These are phyloP conservation scores for Morpho achilles DNA, from an alignment of 2,888 invertebrate genomes.

Conservation along the genomic window DNA sequence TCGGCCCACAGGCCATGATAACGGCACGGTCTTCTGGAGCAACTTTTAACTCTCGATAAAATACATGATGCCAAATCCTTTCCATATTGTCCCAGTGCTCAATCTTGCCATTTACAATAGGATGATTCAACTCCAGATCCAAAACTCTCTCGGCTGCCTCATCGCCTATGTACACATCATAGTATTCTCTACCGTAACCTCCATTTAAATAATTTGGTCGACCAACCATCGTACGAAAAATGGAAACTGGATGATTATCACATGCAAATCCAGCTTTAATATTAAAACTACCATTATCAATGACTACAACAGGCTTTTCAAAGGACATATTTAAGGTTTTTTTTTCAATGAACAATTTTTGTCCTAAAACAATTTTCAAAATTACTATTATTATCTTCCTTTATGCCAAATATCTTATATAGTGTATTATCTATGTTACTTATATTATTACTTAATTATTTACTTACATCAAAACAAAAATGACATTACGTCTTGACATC, in stretches of 20 bases:
- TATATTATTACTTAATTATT: no score
- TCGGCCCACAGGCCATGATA: conserved; percentile 41
- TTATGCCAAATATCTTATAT: no score
- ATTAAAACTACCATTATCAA: conserved; percentile 59
- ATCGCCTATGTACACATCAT: conserved; percentile 59
- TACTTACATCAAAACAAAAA: no score
- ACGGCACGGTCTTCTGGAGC: conserved; percentile 63
- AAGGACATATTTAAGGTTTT: conserved; percentile 40
- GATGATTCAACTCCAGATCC: conserved; percentile 45
- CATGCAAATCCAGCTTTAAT: conserved; percentile 66
- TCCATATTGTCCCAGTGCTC: conserved; percentile 69
- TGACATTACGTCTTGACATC: no score
- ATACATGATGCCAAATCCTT: conserved; percentile 59
- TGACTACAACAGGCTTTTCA: conserved; percentile 56
- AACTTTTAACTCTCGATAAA: conserved; percentile 57
- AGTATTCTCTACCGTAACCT: conserved; percentile 46
- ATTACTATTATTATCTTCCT: no score
- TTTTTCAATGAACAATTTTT: neutral
- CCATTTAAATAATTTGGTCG: conserved; percentile 52
- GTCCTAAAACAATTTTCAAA: no score
- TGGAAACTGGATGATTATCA: conserved; percentile 64
- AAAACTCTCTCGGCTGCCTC: conserved; percentile 38
- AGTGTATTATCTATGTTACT: no score
- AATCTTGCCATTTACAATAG: conserved; percentile 49
- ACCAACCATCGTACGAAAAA: conserved; percentile 58